A percentile compares a stretch with the other conserved stretches of the same genome.
Conservation (phyloP, 2,888 invertebrate species). For the Sepioteuthis lessoniana region DNA sequence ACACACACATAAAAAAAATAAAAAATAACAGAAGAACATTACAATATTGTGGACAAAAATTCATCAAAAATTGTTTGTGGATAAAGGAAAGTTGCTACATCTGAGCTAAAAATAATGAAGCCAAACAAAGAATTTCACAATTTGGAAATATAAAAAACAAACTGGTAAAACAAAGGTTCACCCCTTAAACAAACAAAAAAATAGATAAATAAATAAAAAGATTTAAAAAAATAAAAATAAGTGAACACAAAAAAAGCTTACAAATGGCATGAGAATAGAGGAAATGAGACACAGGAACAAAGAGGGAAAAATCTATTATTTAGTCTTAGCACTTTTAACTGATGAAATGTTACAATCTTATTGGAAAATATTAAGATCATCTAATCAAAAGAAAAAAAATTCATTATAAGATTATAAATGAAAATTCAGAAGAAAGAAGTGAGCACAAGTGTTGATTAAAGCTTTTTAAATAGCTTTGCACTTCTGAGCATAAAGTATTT, state of each 20-base stretch:
- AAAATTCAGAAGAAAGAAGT: too few species aligned
- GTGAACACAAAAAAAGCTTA: background rate
- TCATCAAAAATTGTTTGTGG: background rate
- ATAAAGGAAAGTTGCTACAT: background rate
- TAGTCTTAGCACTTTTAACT: too few species aligned
- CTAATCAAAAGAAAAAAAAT: too few species aligned
- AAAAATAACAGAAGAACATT: background rate
- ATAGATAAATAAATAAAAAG: background rate
- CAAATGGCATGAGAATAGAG: background rate
- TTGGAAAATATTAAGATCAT: too few species aligned
- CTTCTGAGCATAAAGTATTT: too few species aligned
- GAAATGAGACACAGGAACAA: background rate
- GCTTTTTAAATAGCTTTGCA: too few species aligned
- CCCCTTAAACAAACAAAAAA: background rate
- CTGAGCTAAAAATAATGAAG: background rate
- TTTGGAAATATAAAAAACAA: background rate
- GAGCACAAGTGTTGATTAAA: too few species aligned
- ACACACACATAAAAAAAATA: too few species aligned
- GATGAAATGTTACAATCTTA: too few species aligned
- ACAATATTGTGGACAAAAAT: conserved; percentile 10
- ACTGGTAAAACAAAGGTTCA: background rate
- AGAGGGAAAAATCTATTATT: background rate
- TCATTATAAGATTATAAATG: too few species aligned
- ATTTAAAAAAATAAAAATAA: background rate
- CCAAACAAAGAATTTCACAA: background rate